phyloP scores from a whole-genome alignment of 1,140 invertebrate species.

The Caerostris darwini region DNA sequence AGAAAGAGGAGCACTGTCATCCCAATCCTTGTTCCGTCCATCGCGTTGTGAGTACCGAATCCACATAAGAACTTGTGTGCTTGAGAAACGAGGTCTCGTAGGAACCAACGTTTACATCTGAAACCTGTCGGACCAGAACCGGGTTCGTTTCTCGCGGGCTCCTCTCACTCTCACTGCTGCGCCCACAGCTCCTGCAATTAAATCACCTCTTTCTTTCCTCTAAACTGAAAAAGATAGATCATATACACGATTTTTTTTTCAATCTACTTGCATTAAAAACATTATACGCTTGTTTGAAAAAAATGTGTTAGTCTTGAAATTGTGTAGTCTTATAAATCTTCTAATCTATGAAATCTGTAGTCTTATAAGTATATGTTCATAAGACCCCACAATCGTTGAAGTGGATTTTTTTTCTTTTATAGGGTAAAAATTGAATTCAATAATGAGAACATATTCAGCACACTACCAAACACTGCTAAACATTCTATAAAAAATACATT shows the following conservation, averaged over 20 bases:
- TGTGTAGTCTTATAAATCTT: too few relatives aligned
- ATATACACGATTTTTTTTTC: not conserved
- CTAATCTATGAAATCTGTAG: too few relatives aligned
- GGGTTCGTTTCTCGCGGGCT: not conserved
- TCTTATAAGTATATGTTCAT: too few relatives aligned
- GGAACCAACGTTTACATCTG: constrained; percentile 26
- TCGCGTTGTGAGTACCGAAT: constrained; percentile 25
- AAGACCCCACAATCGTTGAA: too few relatives aligned
- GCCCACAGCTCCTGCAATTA: not conserved
- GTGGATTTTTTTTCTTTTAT: too few relatives aligned
- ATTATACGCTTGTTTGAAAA: too few relatives aligned
- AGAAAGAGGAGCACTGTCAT: constrained; percentile 17
- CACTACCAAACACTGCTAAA: too few relatives aligned
- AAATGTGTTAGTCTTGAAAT: too few relatives aligned
- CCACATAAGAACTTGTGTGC: not conserved
- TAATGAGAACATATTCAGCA: too few relatives aligned
- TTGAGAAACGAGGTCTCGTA: constrained; percentile 53
- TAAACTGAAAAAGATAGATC: not conserved
- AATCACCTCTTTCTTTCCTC: not conserved
- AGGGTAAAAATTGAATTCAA: too few relatives aligned
- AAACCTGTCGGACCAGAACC: constrained; percentile 71
- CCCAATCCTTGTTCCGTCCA: constrained; percentile 53
- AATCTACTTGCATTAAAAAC: too few relatives aligned
- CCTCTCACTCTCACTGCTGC: not conserved
- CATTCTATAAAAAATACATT: too few relatives aligned